Conservation (phyloP, 2,888 invertebrate species). For the Criorhina ranunculi region DNA sequence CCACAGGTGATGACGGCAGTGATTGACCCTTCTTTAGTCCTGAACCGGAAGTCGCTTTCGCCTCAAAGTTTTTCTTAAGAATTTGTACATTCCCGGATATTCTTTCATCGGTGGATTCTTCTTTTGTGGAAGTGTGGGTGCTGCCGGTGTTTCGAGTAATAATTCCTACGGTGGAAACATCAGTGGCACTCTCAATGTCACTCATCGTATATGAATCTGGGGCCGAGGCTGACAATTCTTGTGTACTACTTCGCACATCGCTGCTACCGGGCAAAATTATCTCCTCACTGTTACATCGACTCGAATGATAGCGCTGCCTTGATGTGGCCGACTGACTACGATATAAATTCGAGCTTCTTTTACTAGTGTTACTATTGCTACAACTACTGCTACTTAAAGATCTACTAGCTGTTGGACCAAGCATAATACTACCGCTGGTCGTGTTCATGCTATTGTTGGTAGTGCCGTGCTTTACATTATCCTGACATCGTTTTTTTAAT, state of each 20-base stretch:
- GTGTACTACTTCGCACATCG: slow-evolving; percentile 57
- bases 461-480: slow-evolving; percentile 78
- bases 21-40: slow-evolving; percentile 85
- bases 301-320: slow-evolving; percentile 80
- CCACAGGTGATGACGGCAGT: slow-evolving; percentile 88
- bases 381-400: slow-evolving; percentile 70
- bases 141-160: slow-evolving; percentile 22
- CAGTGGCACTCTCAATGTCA: slow-evolving; percentile 80
- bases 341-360: slow-evolving; percentile 80
- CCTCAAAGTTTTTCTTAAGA: slow-evolving; percentile 95
- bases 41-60: slow-evolving; percentile 85
- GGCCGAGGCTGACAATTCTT: slow-evolving; percentile 86
- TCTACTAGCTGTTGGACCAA: slow-evolving; percentile 65
- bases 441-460: slow-evolving; percentile 44
- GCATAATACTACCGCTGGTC: slow-evolving; percentile 55
- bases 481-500: slow-evolving; percentile 82
- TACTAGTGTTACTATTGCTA: slow-evolving; percentile 73
- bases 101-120: slow-evolving; percentile 80
- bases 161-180: slow-evolving; percentile 36
- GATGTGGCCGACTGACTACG: slow-evolving; percentile 82
- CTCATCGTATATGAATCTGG: slow-evolving; percentile 85
- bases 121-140: slow-evolving; percentile 38
- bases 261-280: slow-evolving; percentile 78
- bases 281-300: slow-evolving; percentile 84
- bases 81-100: slow-evolving; percentile 92